Percentiles rank a stretch among this genome's conserved stretches.
phyloP scores from a whole-genome alignment of 2,113 vertebrate genomes.

The zebrafish (Danio rerio) region GRCz12tu NC_133195.1:4823501-4824000 shows the following conservation, averaged over 20 bases:
- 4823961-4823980: too few species aligned
- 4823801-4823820: constrained; percentile 14
- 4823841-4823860: neutral
- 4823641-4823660: constrained; percentile 81
- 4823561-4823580: constrained; percentile 75
- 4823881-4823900: neutral
- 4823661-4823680: constrained; percentile 75
- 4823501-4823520: constrained; percentile 74
- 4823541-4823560: constrained; percentile 74
- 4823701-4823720: constrained; percentile 20
- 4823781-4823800: constrained; percentile 37
- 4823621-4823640: constrained; percentile 79
- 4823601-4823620: constrained; percentile 79
- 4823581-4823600: constrained; percentile 77
- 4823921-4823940: neutral
- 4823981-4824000: too few species aligned
- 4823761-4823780: constrained; percentile 45
- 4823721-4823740: constrained; percentile 32
- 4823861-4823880: constrained; percentile 15
- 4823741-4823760: constrained; percentile 46
- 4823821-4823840: constrained; percentile 24
- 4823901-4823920: neutral
- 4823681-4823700: constrained; percentile 45
- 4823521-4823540: constrained; percentile 70
- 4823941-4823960: too few species aligned